Conservation (phyloP, 2,888 invertebrate species). For the Eulithis prunata region DNA sequence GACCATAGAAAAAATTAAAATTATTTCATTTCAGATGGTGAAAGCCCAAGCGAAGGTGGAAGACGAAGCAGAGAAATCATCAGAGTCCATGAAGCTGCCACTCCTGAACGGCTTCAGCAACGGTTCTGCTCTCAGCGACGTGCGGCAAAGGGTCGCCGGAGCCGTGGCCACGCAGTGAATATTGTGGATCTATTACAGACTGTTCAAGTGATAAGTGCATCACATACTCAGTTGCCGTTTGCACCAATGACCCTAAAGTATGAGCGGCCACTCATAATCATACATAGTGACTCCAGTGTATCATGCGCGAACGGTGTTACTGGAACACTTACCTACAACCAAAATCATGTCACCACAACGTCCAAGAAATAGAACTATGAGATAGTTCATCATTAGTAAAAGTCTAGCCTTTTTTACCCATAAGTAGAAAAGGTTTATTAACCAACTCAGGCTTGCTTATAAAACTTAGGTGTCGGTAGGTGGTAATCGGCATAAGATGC, state of each 20-base stretch:
- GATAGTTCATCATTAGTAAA: no score
- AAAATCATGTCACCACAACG: background rate
- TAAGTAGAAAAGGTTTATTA: background rate
- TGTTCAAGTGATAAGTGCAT: conserved; percentile 37
- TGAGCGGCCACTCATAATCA: background rate
- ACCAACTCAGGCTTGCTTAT: no score
- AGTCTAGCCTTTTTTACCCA: no score
- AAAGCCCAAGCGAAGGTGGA: conserved; percentile 62
- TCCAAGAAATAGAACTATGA: background rate
- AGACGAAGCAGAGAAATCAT: conserved; percentile 52
- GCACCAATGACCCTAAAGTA: conserved; percentile 6
- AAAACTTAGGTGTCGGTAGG: background rate
- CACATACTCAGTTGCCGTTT: conserved; percentile 20
- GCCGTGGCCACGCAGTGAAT: conserved; percentile 77
- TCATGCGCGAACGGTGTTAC: no score
- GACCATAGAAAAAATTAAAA: background rate
- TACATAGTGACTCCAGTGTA: background rate
- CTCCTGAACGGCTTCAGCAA: conserved; percentile 77
- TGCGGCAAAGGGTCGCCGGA: conserved; percentile 76
- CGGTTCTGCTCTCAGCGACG: conserved; percentile 69
- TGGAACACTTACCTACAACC: no score
- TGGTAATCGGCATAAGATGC: conserved; percentile 31
- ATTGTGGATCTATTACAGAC: conserved; percentile 17
- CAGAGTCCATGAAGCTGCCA: conserved; percentile 66
- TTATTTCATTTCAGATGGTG: conserved; percentile 41